Evolutionary conservation across 2,797 vertebrate genomes (phyloP).

Genomic region (Danionella dracula): DNA sequence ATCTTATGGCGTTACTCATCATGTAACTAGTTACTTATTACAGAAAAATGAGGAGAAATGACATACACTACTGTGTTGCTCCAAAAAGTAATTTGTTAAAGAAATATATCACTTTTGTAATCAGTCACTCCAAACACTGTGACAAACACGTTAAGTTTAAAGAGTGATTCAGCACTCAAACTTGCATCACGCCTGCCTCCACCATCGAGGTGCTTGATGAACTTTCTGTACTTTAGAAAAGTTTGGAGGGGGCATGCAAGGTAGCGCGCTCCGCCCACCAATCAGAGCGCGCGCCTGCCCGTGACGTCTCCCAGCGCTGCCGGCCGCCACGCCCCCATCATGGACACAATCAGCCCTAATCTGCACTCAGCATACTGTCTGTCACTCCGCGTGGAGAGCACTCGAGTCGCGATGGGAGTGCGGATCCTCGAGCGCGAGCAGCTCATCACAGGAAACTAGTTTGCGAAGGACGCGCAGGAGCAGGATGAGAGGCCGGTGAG

Average conservation of each 20-base stretch:
- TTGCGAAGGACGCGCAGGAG: conserved; percentile 52
- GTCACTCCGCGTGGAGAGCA: conserved; percentile 70
- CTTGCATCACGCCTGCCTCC: too few species aligned
- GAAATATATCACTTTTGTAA: too few species aligned
- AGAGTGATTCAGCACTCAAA: too few species aligned
- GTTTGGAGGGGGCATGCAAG: conserved; percentile 31
- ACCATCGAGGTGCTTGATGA: too few species aligned
- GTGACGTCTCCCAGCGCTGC: conserved; percentile 77
- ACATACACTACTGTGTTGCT: too few species aligned
- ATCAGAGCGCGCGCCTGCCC: conserved; percentile 62
- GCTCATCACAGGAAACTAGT: conserved; percentile 49
- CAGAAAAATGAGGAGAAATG: too few species aligned
- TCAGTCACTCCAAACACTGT: too few species aligned
- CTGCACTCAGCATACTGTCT: conserved; percentile 68
- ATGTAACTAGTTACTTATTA: too few species aligned
- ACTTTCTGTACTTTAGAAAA: conserved; percentile 51
- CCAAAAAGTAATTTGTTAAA: too few species aligned
- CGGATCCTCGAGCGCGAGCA: conserved; percentile 57
- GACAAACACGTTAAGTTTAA: too few species aligned
- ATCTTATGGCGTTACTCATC: too few species aligned
- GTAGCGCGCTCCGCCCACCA: conserved; percentile 60
- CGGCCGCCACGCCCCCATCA: conserved; percentile 80
- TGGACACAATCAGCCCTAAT: conserved; percentile 73
- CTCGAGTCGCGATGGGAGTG: conserved; percentile 72
- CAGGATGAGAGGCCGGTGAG: conserved; percentile 75